Base-by-base conservation (phyloP, 2,797 vertebrate species). In the Periophthalmus magnuspinnatus region DNA sequence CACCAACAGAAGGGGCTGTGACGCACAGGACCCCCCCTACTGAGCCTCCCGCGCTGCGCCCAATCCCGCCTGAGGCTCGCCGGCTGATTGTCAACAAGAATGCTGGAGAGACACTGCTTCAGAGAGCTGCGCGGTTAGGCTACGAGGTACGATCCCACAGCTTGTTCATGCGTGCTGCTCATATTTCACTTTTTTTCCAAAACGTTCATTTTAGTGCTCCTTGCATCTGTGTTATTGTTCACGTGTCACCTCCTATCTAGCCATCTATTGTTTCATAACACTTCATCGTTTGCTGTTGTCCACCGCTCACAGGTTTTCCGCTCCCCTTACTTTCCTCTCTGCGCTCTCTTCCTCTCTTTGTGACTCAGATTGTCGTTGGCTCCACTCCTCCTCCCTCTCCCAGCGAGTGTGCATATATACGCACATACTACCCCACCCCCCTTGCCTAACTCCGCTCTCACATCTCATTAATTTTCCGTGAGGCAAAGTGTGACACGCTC, bases 51-150 rank as follows among this genome's bases (percentile, higher is more conserved):
- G 86, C 90, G 5, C 93, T 95, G 79, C 95, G 96, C 8, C 96
- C 97, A 0, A 97, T 98, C 94, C 97, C 97, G 0, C 97, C 97
- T 0, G 97, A 99, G 81, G 97, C 97, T 0, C 95, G 97, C 3
- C 90, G 97, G 71, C 95, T 99, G 6, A 99, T 99, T 52, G 97
- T 99, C 79, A 99, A 99, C 90, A 99, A 99, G 91, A 99, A 99
- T 11, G 97, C 97, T 0, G 97, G 97, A 0, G 97, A 99, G 89
- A 99, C 97, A 4, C 94, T 99, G 76, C 93, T 99, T 80, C 97
- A 99, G 93, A 91, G 97, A 72, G 97, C 97, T 0, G 97, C 97
- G 0, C 94, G 97, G 52, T 93, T 99, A 9, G 97, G 97, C 79
- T 99, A 99, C 0, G 96, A 98, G 95, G 97, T 96, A 86, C 24